phyloP scores from a whole-genome alignment of 2,113 vertebrate genomes.

The Montifringilla adamsi region DNA sequence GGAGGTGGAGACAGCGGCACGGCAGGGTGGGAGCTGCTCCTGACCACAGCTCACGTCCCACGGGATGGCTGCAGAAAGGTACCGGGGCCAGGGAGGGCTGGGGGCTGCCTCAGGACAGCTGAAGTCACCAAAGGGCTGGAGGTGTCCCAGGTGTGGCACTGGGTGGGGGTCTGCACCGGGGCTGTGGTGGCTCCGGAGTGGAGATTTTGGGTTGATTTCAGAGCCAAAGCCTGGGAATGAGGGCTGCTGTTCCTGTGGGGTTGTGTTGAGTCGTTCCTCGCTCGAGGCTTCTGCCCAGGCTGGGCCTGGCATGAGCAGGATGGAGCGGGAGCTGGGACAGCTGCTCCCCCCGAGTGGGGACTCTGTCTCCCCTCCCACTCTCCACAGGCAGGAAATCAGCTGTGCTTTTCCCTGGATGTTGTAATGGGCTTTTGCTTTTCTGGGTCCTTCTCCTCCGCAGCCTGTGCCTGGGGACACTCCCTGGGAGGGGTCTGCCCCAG shows the following conservation, averaged over 20 bases:
- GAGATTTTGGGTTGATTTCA: not conserved
- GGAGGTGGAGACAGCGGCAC: not conserved
- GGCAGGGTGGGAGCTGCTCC: not conserved
- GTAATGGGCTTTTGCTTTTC: not conserved
- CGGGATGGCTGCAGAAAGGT: fast-evolving
- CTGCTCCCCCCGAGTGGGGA: not conserved
- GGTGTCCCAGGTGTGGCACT: fast-evolving
- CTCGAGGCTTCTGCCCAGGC: not conserved
- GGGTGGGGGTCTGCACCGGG: fast-evolving
- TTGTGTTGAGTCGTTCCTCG: fast-evolving
- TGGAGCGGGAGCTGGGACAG: not conserved
- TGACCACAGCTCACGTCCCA: fast-evolving
- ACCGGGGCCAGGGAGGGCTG: not conserved
- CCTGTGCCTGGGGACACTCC: not conserved
- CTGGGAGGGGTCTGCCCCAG: not conserved
- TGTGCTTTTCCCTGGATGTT: not conserved
- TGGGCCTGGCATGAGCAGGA: not conserved
- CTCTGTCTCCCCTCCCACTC: not conserved
- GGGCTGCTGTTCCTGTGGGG: not conserved
- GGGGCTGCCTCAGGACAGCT: not conserved
- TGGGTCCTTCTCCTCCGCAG: not conserved
- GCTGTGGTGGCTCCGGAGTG: not conserved
- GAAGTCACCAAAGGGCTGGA: fast-evolving
- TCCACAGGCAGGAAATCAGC: fast-evolving
- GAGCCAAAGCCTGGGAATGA: not conserved